Percentiles rank a stretch among this genome's conserved stretches.
Conservation (phyloP, 1,140 invertebrate species). For the Listronotus oregonensis region DNA sequence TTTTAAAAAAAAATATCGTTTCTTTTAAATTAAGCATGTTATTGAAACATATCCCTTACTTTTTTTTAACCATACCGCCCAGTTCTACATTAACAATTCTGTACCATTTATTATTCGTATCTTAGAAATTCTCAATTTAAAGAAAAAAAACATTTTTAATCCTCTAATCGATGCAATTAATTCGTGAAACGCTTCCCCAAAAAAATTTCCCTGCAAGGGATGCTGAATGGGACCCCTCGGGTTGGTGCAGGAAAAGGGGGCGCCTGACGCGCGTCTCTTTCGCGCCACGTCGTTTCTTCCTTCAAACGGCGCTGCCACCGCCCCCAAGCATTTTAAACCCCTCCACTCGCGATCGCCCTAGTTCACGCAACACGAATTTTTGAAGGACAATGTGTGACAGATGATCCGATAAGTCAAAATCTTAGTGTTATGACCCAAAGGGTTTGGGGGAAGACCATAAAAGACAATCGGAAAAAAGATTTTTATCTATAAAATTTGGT, state of each 20-base stretch:
- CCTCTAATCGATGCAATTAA: slow-evolving; percentile 21
- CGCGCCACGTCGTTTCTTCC: slow-evolving; percentile 39
- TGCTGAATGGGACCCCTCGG: slow-evolving; percentile 30
- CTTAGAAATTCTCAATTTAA: neutral
- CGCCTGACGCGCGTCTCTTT: slow-evolving; percentile 38
- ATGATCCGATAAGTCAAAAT: slow-evolving; percentile 2
- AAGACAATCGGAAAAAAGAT: neutral
- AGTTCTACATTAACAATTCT: no score
- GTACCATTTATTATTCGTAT: no score
- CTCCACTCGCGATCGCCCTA: slow-evolving; percentile 20
- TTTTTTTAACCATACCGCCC: no score
- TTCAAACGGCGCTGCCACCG: slow-evolving; percentile 30
- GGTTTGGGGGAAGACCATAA: neutral
- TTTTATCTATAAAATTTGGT: neutral
- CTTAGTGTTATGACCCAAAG: neutral
- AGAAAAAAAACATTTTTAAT: neutral
- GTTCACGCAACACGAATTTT: slow-evolving; percentile 12
- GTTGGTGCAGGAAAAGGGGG: slow-evolving; percentile 39
- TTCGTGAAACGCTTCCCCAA: slow-evolving; percentile 12
- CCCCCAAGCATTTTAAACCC: slow-evolving; percentile 21
- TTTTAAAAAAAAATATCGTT: no score
- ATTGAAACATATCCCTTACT: no score
- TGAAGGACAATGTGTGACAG: neutral
- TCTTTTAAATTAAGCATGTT: no score
- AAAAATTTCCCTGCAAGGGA: slow-evolving; percentile 6